Evolutionary conservation across 1,140 invertebrate species (phyloP), one percentile per base, ranked within the genome.

Genomic region (Chionoecetes opilio): DNA sequence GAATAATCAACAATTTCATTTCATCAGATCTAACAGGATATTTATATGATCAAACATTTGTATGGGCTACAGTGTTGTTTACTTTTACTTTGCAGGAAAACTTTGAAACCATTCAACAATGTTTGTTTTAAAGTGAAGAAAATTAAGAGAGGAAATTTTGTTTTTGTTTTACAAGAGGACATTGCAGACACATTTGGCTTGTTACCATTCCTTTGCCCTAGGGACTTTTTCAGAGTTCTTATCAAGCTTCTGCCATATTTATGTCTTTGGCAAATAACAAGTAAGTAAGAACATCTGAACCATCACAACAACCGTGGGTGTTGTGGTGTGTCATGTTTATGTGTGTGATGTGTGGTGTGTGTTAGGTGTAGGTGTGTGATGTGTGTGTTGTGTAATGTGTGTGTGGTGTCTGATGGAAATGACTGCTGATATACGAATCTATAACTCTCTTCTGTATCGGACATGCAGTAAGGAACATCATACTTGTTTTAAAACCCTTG

Each of bases 161-260:
- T 75, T n/a, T 53, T n/a, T n/a, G n/a, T 17, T 53, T 53, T 53
- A 17, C 46, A n/a, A n/a, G 21, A n/a, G 21, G 63, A 75, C 63
- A n/a, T 26, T n/a, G 21, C 63, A 75, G 63, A n/a, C n/a, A 75
- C 26, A 26, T 75, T 75, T 75, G n/a, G 21, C 63, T 75, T 75
- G 63, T 75, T 75, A 75, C 11, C 63, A n/a, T n/a, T n/a, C n/a
- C 63, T n/a, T 75, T 75, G 26, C 6, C 63, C n/a, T n/a, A 21
- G n/a, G 63, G 21, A 75, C 63, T n/a, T 75, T 75, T 75, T 75
- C n/a, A 75, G 63, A n/a, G n/a, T 75, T 75, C n/a, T 75, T n/a
- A 75, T 75, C 6, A n/a, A 2, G n/a, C n/a, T 75, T n/a, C 46
- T 17, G 46, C 46, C 46, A 53, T 75, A 26, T 75, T 75, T 75